phyloP scores from a whole-genome alignment of 2,888 invertebrate species.

The Troides aeacus region DNA sequence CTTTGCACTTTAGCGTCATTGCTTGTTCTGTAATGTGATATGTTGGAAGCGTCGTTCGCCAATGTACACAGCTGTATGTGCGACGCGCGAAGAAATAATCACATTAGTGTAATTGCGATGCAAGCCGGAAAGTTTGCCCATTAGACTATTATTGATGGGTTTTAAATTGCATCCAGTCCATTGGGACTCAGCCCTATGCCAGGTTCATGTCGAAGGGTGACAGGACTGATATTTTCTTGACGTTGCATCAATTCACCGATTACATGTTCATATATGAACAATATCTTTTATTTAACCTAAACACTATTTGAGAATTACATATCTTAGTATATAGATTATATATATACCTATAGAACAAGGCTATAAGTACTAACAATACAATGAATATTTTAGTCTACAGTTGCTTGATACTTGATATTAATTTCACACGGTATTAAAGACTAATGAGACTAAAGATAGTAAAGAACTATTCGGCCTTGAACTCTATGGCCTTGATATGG shows the following conservation, averaged over 20 bases:
- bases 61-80: slow-evolving; percentile 39
- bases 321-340: no score
- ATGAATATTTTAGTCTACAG: no score
- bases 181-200: slow-evolving; percentile 53
- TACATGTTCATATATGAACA: background rate
- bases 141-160: slow-evolving; percentile 73
- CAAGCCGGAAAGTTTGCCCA: slow-evolving; percentile 70
- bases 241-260: slow-evolving; percentile 2
- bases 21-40: slow-evolving; percentile 11
- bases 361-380: no score
- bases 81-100: slow-evolving; percentile 58
- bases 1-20: background rate
- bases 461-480: no score
- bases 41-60: slow-evolving; percentile 17
- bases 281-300: no score
- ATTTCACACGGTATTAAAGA: no score
- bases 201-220: slow-evolving; percentile 38
- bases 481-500: no score
- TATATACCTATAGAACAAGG: no score
- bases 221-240: slow-evolving; percentile 31
- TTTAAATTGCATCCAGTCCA: slow-evolving; percentile 71
- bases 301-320: no score
- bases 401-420: no score
- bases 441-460: no score
- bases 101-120: slow-evolving; percentile 74